Base-by-base conservation (phyloP, 2,797 vertebrate genomes). In the Cynodonichthys magdalenae region DNA sequence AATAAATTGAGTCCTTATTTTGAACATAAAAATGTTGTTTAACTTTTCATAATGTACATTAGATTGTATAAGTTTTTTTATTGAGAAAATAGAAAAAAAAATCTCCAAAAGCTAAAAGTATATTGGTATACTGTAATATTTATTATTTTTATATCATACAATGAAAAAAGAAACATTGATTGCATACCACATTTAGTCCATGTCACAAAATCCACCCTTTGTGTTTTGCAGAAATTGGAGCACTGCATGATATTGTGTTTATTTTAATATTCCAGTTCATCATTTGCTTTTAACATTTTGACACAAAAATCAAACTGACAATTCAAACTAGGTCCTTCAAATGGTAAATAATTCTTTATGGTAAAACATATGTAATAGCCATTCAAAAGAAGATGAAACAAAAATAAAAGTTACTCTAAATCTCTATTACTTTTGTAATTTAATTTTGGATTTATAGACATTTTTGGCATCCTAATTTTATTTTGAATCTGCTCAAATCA, bases 1-100 rank as follows among this genome's bases (percentile, higher is more conserved):
- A 95, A 96, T 95, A 95, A 96, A 97, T 94, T 94, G 95, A 96
- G 95, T 97, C 93, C 95, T 95, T 98, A 97, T 98, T 98, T 98
- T 96, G 96, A 97, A 96, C 93, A 94, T 95, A 94, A 95, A 89
- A 87, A 93, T 92, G 90, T 91, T 94, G 93, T 94, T 93, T 91
- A 93, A 92, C 91, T 90, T 93, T 92, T 92, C 90, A 93, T 94
- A 91, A 86, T 94, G 93, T 94, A 94, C 92, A 94, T 94, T 93
- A 92, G 91, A 93, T 93, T 93, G 92, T 93, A 91, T 93, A 92
- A 79, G 87, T 93, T 88, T 89, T 86, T 91, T 90, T 90, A 89
- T 91, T 90, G 90, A 92, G 89, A 92, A 92, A 93, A 92, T 90
- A 90, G 88, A 92, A 87, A 88, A 92, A 88, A 87, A 87, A 86